Evolutionary conservation across 2,113 vertebrate genomes (phyloP), one percentile per base, ranked within the genome.

Genomic region (Brachypodius melanocephalos): DNA sequence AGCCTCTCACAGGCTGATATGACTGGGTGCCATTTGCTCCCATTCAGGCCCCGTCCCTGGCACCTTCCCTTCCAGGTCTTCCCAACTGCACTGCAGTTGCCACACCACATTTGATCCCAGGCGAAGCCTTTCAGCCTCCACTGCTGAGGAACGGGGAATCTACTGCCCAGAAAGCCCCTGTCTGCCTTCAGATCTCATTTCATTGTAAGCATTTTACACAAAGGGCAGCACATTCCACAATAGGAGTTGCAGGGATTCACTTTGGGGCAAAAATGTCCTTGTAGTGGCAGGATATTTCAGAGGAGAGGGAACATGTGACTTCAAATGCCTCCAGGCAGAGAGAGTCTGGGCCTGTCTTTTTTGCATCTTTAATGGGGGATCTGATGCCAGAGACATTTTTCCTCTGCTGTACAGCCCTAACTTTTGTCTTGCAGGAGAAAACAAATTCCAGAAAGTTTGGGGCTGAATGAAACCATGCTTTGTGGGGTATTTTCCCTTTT

Each of bases 181-280:
- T 49, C 34, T 77, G 62, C 55, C 25, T 91, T 77, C 59, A 74
- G 25, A 28, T 26, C 38, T 69, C 59, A 34, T 45, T 69, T 31
- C 28, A 57, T 31, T n/a, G 34, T 36, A 21, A 38, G 6, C 22
- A 17, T 63, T 87, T 87, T 54, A 63, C 31, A 59, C 22, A 29
- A 48, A 74, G 32, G 26, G 32, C 34, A 90, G 40, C 9, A 19
- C 0, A 0, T n/a, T 85, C 51, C 34, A 49, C 32, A 32, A 1
- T 0, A 58, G 73, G 26, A 58, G 5, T 59, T 92, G 40, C 6
- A 31, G 28, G 22, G 5, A 0, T 36, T 59, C 10, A 3, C 26
- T 54, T 85, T 25, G 40, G 21, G 49, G 31, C 22, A 58, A 43
- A n/a, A 5, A 67, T 62, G 20, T 34, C 38, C 42, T 81, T 16